Percentiles rank a stretch among this genome's conserved stretches.
Conservation (phyloP, 2,797 vertebrate genomes). For the Pipistrellus kuhlii region DNA sequence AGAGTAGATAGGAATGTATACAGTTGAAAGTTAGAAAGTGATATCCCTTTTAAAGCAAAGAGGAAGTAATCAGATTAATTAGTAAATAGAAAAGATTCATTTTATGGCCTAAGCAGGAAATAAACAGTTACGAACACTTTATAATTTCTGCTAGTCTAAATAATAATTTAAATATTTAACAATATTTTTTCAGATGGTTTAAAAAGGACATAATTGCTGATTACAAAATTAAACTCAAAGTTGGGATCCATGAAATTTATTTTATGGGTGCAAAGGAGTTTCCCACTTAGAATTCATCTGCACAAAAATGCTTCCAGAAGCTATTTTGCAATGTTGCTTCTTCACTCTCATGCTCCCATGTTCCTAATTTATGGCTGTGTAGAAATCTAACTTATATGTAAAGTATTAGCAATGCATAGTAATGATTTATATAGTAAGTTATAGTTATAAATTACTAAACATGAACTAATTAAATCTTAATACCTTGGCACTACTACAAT, state of each 20-base stretch:
- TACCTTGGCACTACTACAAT: not conserved
- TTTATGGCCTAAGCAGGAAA: not conserved
- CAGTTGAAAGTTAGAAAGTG: constrained; percentile 30
- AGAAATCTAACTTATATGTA: constrained; percentile 5
- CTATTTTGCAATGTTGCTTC: not conserved
- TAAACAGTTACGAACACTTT: not conserved
- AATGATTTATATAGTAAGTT: not conserved
- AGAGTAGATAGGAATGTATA: not conserved
- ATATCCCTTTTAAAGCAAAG: constrained; percentile 46
- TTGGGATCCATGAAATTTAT: not conserved
- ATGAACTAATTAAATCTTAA: constrained; percentile 47
- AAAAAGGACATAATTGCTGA: not conserved
- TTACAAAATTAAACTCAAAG: constrained; percentile 35
- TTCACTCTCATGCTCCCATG: not conserved
- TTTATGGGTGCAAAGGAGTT: not conserved
- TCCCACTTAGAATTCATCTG: constrained; percentile 1
- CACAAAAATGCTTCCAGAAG: constrained; percentile 8
- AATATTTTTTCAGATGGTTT: constrained; percentile 52
- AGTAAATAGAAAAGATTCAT: not conserved
- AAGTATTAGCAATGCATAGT: constrained; percentile 14
- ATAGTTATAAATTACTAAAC: constrained; percentile 22
- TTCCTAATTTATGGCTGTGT: not conserved
- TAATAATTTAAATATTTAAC: constrained; percentile 38
- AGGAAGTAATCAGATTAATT: constrained; percentile 33
- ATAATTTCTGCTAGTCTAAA: constrained; percentile 23